Conservation (phyloP, 2,888 invertebrate species). For the Drosophila picticornis region DNA sequence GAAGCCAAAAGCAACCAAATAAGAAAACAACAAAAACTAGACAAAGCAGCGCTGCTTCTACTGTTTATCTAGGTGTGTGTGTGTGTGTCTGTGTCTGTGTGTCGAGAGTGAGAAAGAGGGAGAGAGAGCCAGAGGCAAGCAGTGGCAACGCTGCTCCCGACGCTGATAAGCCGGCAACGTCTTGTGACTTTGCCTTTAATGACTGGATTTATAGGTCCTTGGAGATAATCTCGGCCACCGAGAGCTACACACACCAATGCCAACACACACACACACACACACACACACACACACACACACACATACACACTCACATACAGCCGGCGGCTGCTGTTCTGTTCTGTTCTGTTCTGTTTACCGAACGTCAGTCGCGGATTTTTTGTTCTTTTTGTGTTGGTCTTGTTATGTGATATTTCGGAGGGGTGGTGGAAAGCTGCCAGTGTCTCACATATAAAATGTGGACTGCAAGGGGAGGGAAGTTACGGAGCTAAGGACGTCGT, state of each 20-base stretch:
- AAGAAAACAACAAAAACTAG: slow-evolving; percentile 26
- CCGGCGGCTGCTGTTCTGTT: slow-evolving; percentile 50
- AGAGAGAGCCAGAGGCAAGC: slow-evolving; percentile 15
- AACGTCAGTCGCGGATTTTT: slow-evolving; percentile 36
- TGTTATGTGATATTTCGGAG: slow-evolving; percentile 1
- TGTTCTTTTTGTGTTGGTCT: slow-evolving; percentile 15
- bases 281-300: slow-evolving; percentile 22
- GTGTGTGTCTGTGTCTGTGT: slow-evolving; percentile 7
- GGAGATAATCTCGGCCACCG: slow-evolving; percentile 83
- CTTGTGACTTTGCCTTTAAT: slow-evolving; percentile 85
- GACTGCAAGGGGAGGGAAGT: neutral
- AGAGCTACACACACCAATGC: slow-evolving; percentile 32
- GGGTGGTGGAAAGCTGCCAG: slow-evolving; percentile 21
- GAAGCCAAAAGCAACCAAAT: slow-evolving; percentile 20
- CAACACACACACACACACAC: slow-evolving; percentile 12
- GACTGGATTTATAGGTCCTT: slow-evolving; percentile 85
- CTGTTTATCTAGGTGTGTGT: neutral
- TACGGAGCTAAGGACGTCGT: slow-evolving; percentile 55
- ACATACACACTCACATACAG: no score
- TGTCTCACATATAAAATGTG: slow-evolving; percentile 1
- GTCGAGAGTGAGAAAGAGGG: slow-evolving; percentile 30
- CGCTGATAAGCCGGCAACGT: slow-evolving; percentile 78
- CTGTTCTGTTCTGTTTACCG: slow-evolving; percentile 77
- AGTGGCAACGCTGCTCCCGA: slow-evolving; percentile 35
- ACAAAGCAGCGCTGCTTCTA: slow-evolving; percentile 21